Base-by-base conservation (phyloP, 2,888 invertebrate species). In the Eilema depressum region DNA sequence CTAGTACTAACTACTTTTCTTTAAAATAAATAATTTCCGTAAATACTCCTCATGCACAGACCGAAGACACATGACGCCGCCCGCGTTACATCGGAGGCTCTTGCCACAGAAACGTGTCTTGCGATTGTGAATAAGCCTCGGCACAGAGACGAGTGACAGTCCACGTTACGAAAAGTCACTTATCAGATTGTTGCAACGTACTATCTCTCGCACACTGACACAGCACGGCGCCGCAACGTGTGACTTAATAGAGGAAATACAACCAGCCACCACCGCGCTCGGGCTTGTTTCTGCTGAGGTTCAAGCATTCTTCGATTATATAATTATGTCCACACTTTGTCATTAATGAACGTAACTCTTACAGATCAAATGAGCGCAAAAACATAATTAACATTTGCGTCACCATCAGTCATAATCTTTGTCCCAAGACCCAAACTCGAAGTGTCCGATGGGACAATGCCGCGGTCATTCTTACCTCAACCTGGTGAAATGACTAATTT, bases 111-210 rank as follows among this genome's bases (percentile, higher is more conserved):
- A 25, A 57, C 63, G 23, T n/a, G n/a, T n/a, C n/a, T 23, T 28
- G 47, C 28, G 60, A 47, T 47, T 23, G 26, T 41, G 17, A 47
- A 23, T 23, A n/a, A 67, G 10, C 25, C 61, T n/a, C 41, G 30
- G 30, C 47, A 53, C 56, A 23, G 26, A 12, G 10, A 63, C 37
- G 10, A 41, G 67, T 33, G 67, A 67, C 53, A 62, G 62, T 56
- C 25, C 17, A n/a, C 25, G 56, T 63, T 62, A 26, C 63, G 62
- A 53, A 59, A 60, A 59, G 33, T 53, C 41, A 25, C 53, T 64
- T 68, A 78, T 79, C 79, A 76, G 75, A 81, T 78, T 75, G 75
- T 81, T 76, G 79, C 81, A 81, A 79, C 62, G 62, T 28, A 61
- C 47, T 53, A 0, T 30, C 17, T 37, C 69, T 53, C 65, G 67